Evolutionary conservation across 2,888 invertebrate species (phyloP).

Genomic region (Ypsolopha scabrella): DNA sequence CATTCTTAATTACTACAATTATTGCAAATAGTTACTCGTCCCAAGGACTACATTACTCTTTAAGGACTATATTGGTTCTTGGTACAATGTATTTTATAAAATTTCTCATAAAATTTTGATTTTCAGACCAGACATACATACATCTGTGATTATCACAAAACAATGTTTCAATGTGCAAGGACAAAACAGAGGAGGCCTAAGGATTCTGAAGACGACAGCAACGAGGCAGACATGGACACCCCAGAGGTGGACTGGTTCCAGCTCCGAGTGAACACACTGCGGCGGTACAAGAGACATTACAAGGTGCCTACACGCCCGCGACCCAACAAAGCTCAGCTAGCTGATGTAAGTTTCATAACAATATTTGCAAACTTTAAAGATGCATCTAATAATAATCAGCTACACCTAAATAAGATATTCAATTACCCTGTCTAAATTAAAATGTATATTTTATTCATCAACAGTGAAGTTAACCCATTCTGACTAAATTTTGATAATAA

Average conservation of each 20-base stretch:
- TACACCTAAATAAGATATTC: too few species aligned
- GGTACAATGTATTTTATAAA: too few species aligned
- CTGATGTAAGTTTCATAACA: constrained; percentile 79
- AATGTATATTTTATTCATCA: too few species aligned
- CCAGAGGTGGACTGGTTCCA: constrained; percentile 96
- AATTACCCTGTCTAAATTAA: too few species aligned
- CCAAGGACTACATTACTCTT: too few species aligned
- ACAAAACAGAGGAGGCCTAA: constrained; percentile 87
- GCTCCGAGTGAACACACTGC: constrained; percentile 92
- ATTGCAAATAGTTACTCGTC: too few species aligned
- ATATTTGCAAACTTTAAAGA: too few species aligned
- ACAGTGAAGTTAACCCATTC: too few species aligned
- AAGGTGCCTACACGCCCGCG: constrained; percentile 93
- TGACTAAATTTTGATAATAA: too few species aligned
- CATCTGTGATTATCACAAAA: constrained; percentile 97
- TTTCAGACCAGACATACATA: constrained; percentile 92
- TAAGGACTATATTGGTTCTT: too few species aligned
- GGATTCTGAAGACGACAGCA: constrained; percentile 95
- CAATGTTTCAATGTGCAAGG: constrained; percentile 95
- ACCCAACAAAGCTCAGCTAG: constrained; percentile 93
- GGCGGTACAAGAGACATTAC: constrained; percentile 93
- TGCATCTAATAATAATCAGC: too few species aligned
- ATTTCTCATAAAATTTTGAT: not conserved
- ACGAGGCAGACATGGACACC: constrained; percentile 90
- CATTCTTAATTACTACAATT: too few species aligned